Evolutionary conservation across 2,113 vertebrate genomes (phyloP), one percentile per base, ranked within the genome.

Genomic region (Embiotoca jacksoni): DNA sequence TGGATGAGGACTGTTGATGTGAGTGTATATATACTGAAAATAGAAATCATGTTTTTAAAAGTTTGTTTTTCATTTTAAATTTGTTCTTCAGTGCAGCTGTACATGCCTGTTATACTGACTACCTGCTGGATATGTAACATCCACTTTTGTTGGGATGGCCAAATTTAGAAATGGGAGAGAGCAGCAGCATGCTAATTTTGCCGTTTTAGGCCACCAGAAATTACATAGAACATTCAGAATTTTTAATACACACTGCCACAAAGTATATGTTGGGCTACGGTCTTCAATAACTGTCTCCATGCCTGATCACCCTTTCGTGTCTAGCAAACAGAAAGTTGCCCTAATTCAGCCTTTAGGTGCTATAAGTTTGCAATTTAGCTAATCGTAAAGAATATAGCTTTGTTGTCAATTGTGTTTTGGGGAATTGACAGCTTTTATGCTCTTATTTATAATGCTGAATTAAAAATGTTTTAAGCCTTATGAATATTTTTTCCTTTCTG

Each of bases 201-300:
- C 93, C 92, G 88, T 94, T 94, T 92, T 85, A 90, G 84, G 85
- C 80, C 83, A 89, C 92, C 94, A 91, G 82, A 94, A 94, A 94
- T 94, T 91, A 93, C 90, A 94, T 92, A 90, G 90, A 92, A 81
- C 92, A 83, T 85, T 93, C 85, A 67, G 88, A 85, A 85, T 92
- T 93, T 93, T 94, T 94, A 93, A 95, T 93, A 94, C 49, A 72
- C 91, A 85, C 60, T 65, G 86, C 94, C 93, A 93, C 94, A 92
- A 95, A 95, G 91, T 94, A 93, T 91, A 94, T 92, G 90, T 84
- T 93, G 81, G 85, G 56, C 83, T 86, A 68, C 81, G 49, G 83
- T 92, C 86, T 91, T 94, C 91, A 88, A 92, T 92, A 93, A 91
- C 86, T 85, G 91, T 91, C 91, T 94, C 92, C 86, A 91, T 93